A percentile compares a stretch with the other conserved stretches of the same genome.
Evolutionary conservation across 2,888 invertebrate genomes (phyloP).

Genomic region (Metacarcinus magister): DNA sequence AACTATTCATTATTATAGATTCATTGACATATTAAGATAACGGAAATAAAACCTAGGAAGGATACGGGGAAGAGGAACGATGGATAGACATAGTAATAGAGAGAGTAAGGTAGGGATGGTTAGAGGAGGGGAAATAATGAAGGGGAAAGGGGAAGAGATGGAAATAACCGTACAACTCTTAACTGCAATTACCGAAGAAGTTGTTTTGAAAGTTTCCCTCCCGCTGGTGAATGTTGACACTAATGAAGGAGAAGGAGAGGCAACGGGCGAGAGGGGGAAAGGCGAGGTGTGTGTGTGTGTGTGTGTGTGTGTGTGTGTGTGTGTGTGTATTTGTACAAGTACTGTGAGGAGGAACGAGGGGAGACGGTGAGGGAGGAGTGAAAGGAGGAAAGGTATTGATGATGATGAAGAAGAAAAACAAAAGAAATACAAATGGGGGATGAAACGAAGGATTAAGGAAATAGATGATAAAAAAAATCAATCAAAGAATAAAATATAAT

Average conservation of each 20-base stretch:
- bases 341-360: not conserved
- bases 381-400: no score
- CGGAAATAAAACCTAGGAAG: not conserved
- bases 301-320: not conserved
- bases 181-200: conserved; percentile 36
- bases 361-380: not conserved
- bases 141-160: not conserved
- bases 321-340: not conserved
- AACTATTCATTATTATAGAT: no score
- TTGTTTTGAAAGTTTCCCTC: conserved; percentile 7
- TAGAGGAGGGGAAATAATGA: not conserved
- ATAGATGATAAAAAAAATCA: no score
- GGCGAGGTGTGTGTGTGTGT: not conserved
- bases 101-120: not conserved
- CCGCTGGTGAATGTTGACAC: not conserved
- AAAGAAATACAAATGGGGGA: not conserved
- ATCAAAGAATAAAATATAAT: no score
- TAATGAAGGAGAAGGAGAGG: conserved; percentile 1
- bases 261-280: not conserved
- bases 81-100: not conserved
- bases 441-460: not conserved
- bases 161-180: not conserved
- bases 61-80: not conserved
- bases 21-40: no score
- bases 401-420: no score